Percentiles rank a stretch among this genome's conserved stretches.
These are phyloP conservation scores for Macrosteles quadrilineatus DNA, from an alignment of 1,140 invertebrate species.

Conservation along the genomic window DNA sequence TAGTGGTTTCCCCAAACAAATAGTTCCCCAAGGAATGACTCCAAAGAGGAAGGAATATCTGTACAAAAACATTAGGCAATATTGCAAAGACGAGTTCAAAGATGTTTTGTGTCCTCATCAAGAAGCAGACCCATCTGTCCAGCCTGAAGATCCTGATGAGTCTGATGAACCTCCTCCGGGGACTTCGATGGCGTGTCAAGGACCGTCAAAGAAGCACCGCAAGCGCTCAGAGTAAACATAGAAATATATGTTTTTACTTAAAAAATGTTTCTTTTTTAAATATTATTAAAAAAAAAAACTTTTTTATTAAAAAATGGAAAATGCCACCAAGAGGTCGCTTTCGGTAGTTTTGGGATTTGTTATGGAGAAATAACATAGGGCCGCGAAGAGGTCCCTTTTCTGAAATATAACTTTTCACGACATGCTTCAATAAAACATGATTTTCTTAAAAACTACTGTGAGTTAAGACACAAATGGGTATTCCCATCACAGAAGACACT, in stretches of 20 bases:
- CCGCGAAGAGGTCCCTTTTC: too few relatives aligned
- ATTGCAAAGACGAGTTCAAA: constrained; percentile 29
- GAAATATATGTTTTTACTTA: not conserved
- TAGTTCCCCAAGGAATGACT: not conserved
- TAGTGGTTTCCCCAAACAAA: not conserved
- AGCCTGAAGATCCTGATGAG: not conserved
- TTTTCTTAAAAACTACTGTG: too few relatives aligned
- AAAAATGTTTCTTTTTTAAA: not conserved
- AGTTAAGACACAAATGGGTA: too few relatives aligned
- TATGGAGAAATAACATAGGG: too few relatives aligned
- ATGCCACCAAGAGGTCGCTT: too few relatives aligned
- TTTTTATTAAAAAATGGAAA: too few relatives aligned
- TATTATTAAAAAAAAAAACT: not conserved
- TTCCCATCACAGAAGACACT: too few relatives aligned
- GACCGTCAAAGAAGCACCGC: not conserved
- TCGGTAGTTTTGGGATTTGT: too few relatives aligned
- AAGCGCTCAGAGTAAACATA: not conserved
- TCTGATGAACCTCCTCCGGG: too few relatives aligned
- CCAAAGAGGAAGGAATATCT: constrained; percentile 29
- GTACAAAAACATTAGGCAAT: constrained; percentile 26
- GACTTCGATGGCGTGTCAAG: too few relatives aligned
- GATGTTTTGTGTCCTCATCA: not conserved
- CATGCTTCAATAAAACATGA: too few relatives aligned
- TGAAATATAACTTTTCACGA: too few relatives aligned
- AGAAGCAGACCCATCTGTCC: not conserved